phyloP scores from a whole-genome alignment of 1,140 invertebrate species.

The Bombus difficillimus region DNA sequence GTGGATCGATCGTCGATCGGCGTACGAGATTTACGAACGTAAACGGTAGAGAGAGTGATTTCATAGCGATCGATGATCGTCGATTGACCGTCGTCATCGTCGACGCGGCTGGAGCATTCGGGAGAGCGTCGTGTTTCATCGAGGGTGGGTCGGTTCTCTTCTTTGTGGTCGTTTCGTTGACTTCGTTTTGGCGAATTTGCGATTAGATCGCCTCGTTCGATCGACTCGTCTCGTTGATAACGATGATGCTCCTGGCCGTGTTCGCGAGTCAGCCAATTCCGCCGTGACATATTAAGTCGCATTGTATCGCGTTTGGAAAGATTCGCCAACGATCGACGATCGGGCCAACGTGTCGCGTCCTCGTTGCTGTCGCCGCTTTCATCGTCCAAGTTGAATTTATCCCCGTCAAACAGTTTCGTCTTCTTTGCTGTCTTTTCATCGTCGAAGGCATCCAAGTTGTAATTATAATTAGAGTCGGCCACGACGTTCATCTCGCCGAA shows the following conservation, averaged over 20 bases:
- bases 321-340: neutral
- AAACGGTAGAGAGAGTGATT: neutral
- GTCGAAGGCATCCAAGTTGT: slow-evolving; percentile 32
- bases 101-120: neutral
- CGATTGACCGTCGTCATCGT: neutral
- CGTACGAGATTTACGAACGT: neutral
- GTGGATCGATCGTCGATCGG: neutral
- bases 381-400: slow-evolving; percentile 24
- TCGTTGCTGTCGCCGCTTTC: slow-evolving; percentile 1
- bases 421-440: slow-evolving; percentile 34
- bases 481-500: neutral
- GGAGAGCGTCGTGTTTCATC: neutral
- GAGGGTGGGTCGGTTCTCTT: neutral
- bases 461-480: slow-evolving; percentile 45
- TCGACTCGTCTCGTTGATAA: neutral
- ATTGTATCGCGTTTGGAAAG: neutral
- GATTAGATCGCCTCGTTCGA: neutral
- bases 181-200: neutral
- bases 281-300: neutral
- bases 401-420: slow-evolving; percentile 21
- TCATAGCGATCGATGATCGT: neutral
- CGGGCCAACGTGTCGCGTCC: neutral
- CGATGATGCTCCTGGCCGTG: neutral
- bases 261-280: neutral
- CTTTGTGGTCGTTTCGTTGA: too few species aligned